Percentiles rank a stretch among this genome's conserved stretches.
Evolutionary conservation across 2,797 vertebrate genomes (phyloP).

Genomic region (Coendou prehensilis): DNA sequence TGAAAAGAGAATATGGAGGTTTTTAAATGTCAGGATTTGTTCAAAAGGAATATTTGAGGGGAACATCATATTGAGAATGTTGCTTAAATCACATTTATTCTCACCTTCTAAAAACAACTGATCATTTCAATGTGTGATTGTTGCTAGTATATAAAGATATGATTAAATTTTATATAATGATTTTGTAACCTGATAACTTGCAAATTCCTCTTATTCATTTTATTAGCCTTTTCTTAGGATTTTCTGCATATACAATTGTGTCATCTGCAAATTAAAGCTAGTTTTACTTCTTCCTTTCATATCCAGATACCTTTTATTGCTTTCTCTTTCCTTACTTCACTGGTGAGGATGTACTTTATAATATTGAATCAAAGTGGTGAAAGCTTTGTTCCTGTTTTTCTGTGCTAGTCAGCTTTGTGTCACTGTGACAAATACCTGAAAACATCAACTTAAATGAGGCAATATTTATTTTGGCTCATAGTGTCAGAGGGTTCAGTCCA

Average conservation of each 20-base stretch:
- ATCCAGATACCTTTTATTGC: not conserved
- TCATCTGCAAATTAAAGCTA: not conserved
- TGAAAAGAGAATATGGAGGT: not conserved
- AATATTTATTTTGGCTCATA: not conserved
- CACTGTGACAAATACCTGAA: not conserved
- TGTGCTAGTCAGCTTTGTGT: not conserved
- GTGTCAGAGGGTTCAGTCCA: not conserved
- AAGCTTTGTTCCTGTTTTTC: not conserved
- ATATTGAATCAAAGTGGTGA: not conserved
- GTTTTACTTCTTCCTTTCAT: not conserved
- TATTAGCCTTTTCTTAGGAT: not conserved
- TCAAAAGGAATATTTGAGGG: not conserved
- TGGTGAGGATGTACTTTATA: not conserved
- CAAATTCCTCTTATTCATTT: not conserved
- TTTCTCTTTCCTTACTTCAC: constrained; percentile 10
- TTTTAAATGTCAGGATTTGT: not conserved
- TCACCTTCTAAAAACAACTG: not conserved
- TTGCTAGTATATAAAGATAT: not conserved
- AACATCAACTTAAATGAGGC: not conserved
- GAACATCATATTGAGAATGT: not conserved
- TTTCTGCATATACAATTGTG: not conserved
- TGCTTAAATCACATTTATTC: not conserved
- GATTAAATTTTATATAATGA: not conserved
- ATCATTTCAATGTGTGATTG: not conserved
- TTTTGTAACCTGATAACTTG: not conserved